These are phyloP conservation scores for Platanista minor DNA, from an alignment of 2,113 vertebrate species.

Conservation along the genomic window DNA sequence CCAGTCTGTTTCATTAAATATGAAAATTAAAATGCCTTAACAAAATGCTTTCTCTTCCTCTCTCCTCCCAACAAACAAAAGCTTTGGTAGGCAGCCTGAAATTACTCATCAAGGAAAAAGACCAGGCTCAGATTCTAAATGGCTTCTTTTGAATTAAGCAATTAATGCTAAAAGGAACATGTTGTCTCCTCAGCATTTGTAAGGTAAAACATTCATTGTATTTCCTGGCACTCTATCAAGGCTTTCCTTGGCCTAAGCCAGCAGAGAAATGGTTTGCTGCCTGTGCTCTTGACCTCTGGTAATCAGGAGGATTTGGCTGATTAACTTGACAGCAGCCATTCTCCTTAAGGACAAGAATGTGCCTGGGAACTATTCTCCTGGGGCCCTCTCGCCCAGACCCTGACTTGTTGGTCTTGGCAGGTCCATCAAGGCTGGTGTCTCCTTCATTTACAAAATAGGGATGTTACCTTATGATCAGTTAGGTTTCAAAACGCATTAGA, in stretches of 20 bases:
- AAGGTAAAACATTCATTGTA: conserved; percentile 76
- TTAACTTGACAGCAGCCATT: conserved; percentile 60
- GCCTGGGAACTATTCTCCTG: not conserved
- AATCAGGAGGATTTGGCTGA: conserved; percentile 71
- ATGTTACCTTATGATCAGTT: not conserved
- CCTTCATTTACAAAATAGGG: not conserved
- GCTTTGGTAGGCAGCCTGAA: conserved; percentile 70
- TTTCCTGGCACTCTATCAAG: conserved; percentile 72
- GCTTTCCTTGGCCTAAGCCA: conserved; percentile 59
- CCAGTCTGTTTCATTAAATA: conserved; percentile 78
- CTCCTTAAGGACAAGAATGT: not conserved
- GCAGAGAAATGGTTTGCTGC: conserved; percentile 65
- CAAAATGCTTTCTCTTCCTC: conserved; percentile 74
- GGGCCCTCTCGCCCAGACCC: not conserved
- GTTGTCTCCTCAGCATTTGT: conserved; percentile 68
- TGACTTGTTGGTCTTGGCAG: not conserved
- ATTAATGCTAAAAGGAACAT: conserved; percentile 79
- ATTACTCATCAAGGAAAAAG: conserved; percentile 77
- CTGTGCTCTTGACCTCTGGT: conserved; percentile 46
- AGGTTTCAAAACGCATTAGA: not conserved
- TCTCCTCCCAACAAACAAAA: conserved; percentile 79
- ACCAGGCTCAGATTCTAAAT: conserved; percentile 71
- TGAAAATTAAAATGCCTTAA: conserved; percentile 80
- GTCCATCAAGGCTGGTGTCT: not conserved
- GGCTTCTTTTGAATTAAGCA: conserved; percentile 75